Percentiles rank a stretch among this genome's conserved stretches.
phyloP scores from a whole-genome alignment of 2,888 invertebrate genomes.

The Harpalus rubripes region DNA sequence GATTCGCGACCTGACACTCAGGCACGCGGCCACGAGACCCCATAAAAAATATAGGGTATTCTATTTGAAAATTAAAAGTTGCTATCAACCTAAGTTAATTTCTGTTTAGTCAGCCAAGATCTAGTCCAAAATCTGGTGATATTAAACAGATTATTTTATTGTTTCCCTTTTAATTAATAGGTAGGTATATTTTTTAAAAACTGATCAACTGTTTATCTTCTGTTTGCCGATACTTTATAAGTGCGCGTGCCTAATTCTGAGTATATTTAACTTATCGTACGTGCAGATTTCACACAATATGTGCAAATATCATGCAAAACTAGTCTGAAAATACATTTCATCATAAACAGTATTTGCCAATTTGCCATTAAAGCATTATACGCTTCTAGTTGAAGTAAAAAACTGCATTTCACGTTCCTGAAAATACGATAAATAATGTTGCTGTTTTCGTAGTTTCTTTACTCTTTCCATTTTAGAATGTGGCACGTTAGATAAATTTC shows the following conservation, averaged over 20 bases:
- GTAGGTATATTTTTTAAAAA: too few relatives aligned
- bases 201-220: neutral
- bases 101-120: too few relatives aligned
- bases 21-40: too few relatives aligned
- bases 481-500: neutral
- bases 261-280: neutral
- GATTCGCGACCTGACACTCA: too few relatives aligned
- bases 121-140: too few relatives aligned
- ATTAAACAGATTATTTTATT: too few relatives aligned
- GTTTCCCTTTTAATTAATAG: too few relatives aligned
- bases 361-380: neutral
- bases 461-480: neutral
- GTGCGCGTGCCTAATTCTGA: neutral
- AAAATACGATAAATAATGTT: neutral
- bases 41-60: too few relatives aligned
- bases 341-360: slow-evolving; percentile 1
- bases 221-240: neutral
- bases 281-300: too few relatives aligned
- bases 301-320: neutral
- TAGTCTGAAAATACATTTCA: neutral
- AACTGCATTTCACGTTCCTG: neutral
- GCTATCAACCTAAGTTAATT: too few relatives aligned
- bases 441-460: neutral
- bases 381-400: neutral
- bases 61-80: too few relatives aligned